Conservation (phyloP, 2,797 vertebrate species). For the Dendrocincla fuliginosa region DNA sequence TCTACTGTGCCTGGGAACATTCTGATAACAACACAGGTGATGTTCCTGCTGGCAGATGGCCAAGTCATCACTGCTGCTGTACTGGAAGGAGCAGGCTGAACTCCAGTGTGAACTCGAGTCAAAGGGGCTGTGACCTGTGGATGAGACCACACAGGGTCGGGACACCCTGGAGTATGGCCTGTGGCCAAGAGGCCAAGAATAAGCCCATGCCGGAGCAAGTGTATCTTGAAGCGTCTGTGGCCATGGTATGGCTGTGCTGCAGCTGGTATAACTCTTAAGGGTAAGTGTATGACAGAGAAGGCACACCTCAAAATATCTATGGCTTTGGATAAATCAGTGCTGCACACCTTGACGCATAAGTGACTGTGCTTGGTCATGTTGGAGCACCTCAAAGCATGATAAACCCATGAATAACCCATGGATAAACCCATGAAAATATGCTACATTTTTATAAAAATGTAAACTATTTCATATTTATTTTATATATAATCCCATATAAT, state of each 20-base stretch:
- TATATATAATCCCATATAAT: not conserved
- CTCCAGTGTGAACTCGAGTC: rapidly evolving
- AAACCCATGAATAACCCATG: not conserved
- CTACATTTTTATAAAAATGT: not conserved
- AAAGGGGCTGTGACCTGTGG: not conserved
- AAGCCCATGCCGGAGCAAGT: not conserved
- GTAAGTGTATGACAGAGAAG: not conserved
- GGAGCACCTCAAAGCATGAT: not conserved
- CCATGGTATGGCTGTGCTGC: not conserved
- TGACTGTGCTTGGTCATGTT: not conserved
- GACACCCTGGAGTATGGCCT: not conserved
- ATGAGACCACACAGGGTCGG: rapidly evolving
- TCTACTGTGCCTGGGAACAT: not conserved
- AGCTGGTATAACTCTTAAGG: not conserved
- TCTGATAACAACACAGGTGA: not conserved
- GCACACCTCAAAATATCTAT: not conserved
- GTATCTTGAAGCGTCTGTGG: not conserved
- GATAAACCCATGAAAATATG: not conserved
- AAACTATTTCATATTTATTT: not conserved
- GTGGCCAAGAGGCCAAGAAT: not conserved
- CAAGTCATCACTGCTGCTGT: not conserved
- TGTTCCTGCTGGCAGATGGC: not conserved
- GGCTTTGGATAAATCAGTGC: not conserved
- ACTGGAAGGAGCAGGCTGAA: not conserved
- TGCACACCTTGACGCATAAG: rapidly evolving